Base-by-base conservation (phyloP, 2,797 vertebrate genomes). In the Gobionotothen gibberifrons region DNA sequence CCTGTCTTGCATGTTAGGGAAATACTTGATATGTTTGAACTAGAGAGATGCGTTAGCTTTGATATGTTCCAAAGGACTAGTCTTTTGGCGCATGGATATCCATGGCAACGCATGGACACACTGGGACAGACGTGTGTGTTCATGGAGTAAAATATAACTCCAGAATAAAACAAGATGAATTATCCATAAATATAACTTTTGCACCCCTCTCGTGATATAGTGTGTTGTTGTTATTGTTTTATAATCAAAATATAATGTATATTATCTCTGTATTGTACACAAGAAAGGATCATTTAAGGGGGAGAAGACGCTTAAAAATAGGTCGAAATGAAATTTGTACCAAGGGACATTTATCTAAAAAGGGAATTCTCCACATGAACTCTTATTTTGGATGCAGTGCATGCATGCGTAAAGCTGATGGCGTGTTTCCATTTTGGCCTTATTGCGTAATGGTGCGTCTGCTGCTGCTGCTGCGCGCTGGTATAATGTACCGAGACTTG, bases 51-150 rank as follows among this genome's bases (percentile, higher is more conserved):
- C 12, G 16, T 64, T 49, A 9, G 1, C 10, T 53, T 76, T 67
- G 39, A 68, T 59, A 60, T 66, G 69, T 60, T 80, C 76, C 79
- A 69, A 76, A 71, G 29, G 55, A 43, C n/a, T 26, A 36, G 42
- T 51, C 1, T 32, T 81, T 85, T 91, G 82, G 87, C 89, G 87
- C 92, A 90, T 71, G 74, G 54, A 72, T 76, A 60, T 49, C 63
- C 65, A 44, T 29, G 60, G 65, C 15, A 61, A 72, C 36, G 56
- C 66, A 58, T 0, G 67, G n/a, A 53, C 21, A 64, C 13, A 48
- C n/a, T 1, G 36, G 9, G 42, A 40, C 6, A 62, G 42, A 46
- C 54, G 66, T 16, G 60, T 59, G 53, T 60, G 82, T 58, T 56
- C 72, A 10, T 14, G 17, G 32, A 56, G 40, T 22, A 19, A 1